These are phyloP conservation scores for Synergus japonicus DNA, from an alignment of 2,888 invertebrate species.

Conservation along the genomic window DNA sequence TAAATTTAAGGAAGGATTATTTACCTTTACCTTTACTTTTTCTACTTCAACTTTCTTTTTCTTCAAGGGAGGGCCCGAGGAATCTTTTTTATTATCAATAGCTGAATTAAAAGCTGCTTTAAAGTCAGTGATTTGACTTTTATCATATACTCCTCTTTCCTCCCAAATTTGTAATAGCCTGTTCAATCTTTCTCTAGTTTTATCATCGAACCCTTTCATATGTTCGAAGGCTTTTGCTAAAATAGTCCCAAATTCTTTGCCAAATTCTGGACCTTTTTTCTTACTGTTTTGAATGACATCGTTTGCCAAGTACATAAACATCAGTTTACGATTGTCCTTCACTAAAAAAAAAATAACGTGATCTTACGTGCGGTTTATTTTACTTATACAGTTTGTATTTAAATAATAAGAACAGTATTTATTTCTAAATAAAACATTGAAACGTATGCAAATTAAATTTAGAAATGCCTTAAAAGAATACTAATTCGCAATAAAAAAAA, in stretches of 20 bases:
- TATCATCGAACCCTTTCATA: constrained; percentile 88
- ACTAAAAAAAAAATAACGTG: constrained; percentile 80
- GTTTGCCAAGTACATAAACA: constrained; percentile 98
- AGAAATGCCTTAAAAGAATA: not conserved
- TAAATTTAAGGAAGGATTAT: constrained; percentile 11
- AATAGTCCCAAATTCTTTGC: constrained; percentile 90
- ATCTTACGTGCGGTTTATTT: not conserved
- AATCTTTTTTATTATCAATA: constrained; percentile 65
- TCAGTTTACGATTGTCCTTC: constrained; percentile 90
- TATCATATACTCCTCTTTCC: constrained; percentile 93
- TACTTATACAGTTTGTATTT: no score
- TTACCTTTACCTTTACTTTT: constrained; percentile 58
- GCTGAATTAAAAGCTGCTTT: constrained; percentile 81
- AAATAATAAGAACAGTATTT: no score
- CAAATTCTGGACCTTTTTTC: constrained; percentile 97
- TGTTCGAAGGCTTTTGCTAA: constrained; percentile 91
- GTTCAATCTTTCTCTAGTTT: constrained; percentile 88
- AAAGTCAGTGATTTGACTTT: constrained; percentile 88
- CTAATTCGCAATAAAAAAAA: not conserved
- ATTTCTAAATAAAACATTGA: not conserved
- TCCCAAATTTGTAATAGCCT: constrained; percentile 95
- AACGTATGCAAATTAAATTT: not conserved
- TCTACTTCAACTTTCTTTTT: constrained; percentile 77
- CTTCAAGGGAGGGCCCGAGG: constrained; percentile 77
- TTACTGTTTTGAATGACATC: constrained; percentile 99